Base-by-base conservation (phyloP, 2,113 vertebrate genomes). In the human (Homo sapiens) region DNA sequence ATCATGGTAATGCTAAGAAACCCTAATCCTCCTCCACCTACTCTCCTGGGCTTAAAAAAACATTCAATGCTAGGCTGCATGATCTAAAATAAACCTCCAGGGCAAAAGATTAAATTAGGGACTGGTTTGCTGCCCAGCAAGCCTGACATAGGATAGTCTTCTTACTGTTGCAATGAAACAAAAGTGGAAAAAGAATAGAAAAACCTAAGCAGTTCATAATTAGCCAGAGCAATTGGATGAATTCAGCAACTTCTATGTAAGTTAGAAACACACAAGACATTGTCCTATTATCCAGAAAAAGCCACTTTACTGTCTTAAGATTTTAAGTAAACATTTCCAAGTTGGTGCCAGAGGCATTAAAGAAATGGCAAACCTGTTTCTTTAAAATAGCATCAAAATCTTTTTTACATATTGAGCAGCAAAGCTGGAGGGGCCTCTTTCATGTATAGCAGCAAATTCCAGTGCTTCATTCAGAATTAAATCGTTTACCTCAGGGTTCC, bases 121-220 rank as follows among this genome's bases (percentile, higher is more conserved):
- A n/a, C 48, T 48, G 38, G 6, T 92, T 89, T 27, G 50, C 79
- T 90, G 32, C n/a, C 72, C 6, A 35, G 61, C 25, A 59, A 96
- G 75, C 55, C 35, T 3, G 78, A 94, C 85, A 95, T 3, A 32
- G 38, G 81, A 89, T 81, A 80, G 22, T 81, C 50, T 92, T 96
- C 82, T 72, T 94, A 35, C 76, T 89, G 76, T 93, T 94, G 76
- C 90, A 95, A n/a, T 57, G 48, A 94, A 93, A 97, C 73, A 79
- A 68, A 96, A 59, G 52, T 45, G 48, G 73, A 87, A 92, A 96
- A 89, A 93, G 66, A 83, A 68, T 13, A 70, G 83, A 87, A 87
- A 94, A 96, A 68, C 68, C 48, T 30, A 78, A 76, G 88, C 17
- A 79, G 75, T 43, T 88, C 40, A 40, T 81, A 84, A 79, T 70